Evolutionary conservation across 2,888 invertebrate species (phyloP), one percentile per base, ranked within the genome.

Genomic region (Cryptosula pallasiana): DNA sequence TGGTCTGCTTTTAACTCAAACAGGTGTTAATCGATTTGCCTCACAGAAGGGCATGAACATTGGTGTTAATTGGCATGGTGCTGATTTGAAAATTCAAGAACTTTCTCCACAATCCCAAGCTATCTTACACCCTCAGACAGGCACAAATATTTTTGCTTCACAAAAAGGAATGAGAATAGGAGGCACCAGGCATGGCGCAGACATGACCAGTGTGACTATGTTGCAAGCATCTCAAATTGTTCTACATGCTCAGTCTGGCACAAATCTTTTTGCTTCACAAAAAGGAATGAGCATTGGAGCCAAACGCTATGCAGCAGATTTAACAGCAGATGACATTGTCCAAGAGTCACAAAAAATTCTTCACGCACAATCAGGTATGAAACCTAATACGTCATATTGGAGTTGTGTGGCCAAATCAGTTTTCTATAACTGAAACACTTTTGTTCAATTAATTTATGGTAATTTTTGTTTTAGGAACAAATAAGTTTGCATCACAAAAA

Each of bases 221-320:
- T 9, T 32, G 2, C 32, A 27, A 32, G 29, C 25, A 2, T 63
- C 63, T 1, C 63, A 63, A 9, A 32, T 27, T 34, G 3, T 63
- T 5, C 5, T 63, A 20, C 25, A 32, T n/a, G 2, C 3, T 32
- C 63, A 63, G 27, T 29, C 70, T 23, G 83, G 83, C 16, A 78
- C 78, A 29, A 83, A 83, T 75, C 80, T 83, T 72, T 78, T 77
- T 57, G 83, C 81, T 23, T 79, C 79, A 35, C 83, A 83, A 74
- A 71, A 77, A 29, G 84, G 84, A 13, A 84, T 84, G 83, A 71
- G 77, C 35, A 79, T 82, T 73, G 84, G 83, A 2, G 77, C 78
- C n/a, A 77, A 78, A 0, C 75, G 84, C 36, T 82, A 83, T 73
- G 79, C 79, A 9, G 77, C 82, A 36, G 83, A 84, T 74, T 82